Evolutionary conservation across 2,113 vertebrate genomes (phyloP).

Genomic region (Gyps fulvus): DNA sequence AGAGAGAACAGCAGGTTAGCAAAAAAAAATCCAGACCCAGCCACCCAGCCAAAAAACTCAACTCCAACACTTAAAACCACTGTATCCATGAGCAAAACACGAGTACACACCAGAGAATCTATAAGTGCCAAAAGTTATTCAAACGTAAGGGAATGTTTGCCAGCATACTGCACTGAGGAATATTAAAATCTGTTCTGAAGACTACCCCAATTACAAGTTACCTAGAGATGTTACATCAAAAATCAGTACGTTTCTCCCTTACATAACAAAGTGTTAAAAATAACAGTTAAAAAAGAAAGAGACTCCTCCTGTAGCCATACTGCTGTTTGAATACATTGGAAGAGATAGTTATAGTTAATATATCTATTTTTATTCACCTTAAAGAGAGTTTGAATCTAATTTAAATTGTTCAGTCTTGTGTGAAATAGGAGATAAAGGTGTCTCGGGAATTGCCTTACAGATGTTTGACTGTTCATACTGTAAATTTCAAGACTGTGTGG

Average conservation of each 20-base stretch:
- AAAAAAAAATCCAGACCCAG: neutral
- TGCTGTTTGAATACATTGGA: neutral
- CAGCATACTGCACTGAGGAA: neutral
- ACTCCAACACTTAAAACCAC: neutral
- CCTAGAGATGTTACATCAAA: neutral
- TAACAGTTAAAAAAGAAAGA: neutral
- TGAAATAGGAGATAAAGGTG: neutral
- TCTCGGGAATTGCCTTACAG: neutral
- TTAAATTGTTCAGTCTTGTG: slow-evolving; percentile 18
- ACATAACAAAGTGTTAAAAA: neutral
- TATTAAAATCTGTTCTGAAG: neutral
- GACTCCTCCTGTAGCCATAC: neutral
- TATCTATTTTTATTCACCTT: slow-evolving; percentile 48
- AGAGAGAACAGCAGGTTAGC: neutral
- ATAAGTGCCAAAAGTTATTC: neutral
- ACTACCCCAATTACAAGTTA: neutral
- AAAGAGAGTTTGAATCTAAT: slow-evolving; percentile 35
- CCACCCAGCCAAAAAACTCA: neutral
- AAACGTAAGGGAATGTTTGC: neutral
- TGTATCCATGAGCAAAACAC: neutral
- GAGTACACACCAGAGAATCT: neutral
- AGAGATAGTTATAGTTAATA: neutral
- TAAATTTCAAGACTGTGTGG: slow-evolving; percentile 33
- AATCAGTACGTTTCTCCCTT: neutral
- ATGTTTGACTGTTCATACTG: slow-evolving; percentile 10